These are phyloP conservation scores for Meleagris gallopavo DNA, from an alignment of 2,113 vertebrate genomes.

Conservation along the genomic window DNA sequence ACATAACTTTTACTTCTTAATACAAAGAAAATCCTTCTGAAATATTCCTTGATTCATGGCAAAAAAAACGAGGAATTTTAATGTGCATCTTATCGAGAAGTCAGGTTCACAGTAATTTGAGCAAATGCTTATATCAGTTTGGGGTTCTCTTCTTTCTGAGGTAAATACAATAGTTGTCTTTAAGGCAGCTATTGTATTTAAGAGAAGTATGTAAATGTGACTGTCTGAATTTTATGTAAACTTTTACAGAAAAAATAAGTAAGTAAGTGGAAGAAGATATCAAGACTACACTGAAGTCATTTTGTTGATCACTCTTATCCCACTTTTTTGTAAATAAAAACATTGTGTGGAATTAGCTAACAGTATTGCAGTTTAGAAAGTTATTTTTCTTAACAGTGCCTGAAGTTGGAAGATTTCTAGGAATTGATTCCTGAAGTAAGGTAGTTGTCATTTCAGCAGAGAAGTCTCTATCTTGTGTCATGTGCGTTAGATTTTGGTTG, in stretches of 20 bases:
- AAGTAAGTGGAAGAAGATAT: rapidly evolving
- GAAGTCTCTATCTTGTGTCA: background rate
- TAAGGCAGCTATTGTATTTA: background rate
- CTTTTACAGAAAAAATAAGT: background rate
- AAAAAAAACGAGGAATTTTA: background rate
- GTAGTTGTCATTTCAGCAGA: background rate
- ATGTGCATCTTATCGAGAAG: rapidly evolving
- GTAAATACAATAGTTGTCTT: background rate
- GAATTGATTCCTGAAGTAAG: background rate
- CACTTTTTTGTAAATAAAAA: background rate
- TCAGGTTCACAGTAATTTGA: background rate
- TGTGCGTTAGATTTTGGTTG: background rate
- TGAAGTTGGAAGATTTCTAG: background rate
- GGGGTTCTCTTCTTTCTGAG: background rate
- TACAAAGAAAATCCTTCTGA: background rate
- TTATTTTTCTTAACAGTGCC: background rate
- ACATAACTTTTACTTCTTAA: background rate
- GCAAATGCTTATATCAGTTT: background rate
- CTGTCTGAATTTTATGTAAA: background rate
- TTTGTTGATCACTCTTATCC: background rate
- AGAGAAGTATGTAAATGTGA: background rate
- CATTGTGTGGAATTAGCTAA: background rate
- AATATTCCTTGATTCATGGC: background rate
- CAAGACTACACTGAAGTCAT: background rate
- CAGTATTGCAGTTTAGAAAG: background rate